phyloP scores from a whole-genome alignment of 53 echinoderm and acorn worm genomes.

The Zoroaster sp. region DNA sequence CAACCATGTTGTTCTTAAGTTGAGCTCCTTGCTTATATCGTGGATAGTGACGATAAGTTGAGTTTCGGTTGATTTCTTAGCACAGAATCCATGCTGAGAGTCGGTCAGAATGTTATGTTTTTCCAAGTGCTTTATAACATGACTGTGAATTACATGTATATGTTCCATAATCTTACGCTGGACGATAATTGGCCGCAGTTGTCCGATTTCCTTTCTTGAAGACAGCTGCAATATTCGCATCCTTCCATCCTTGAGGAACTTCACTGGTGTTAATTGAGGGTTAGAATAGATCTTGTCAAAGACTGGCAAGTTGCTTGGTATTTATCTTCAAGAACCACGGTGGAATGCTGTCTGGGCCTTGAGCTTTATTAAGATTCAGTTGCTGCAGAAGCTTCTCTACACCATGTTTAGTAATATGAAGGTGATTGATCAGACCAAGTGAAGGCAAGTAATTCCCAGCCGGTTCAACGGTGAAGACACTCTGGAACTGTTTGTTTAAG shows the following conservation, averaged over 20 bases:
- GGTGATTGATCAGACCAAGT: neutral
- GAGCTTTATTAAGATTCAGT: neutral
- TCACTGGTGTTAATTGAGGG: neutral
- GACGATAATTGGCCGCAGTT: conserved; percentile 54
- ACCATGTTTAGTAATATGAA: neutral
- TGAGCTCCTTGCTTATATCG: conserved; percentile 24
- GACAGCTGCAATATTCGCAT: conserved; percentile 41
- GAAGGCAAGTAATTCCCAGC: neutral
- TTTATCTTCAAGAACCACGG: neutral
- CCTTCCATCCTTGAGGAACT: conserved; percentile 29
- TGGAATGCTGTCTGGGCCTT: conserved; percentile 3
- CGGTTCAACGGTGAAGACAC: conserved; percentile 11
- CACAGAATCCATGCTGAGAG: conserved; percentile 56
- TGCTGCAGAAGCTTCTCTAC: neutral
- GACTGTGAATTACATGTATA: conserved; percentile 58
- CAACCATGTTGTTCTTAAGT: conserved; percentile 30
- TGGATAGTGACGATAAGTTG: conserved; percentile 44
- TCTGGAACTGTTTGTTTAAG: conserved; percentile 1
- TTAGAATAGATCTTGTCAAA: neutral
- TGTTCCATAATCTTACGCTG: conserved; percentile 64
- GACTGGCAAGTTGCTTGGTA: neutral
- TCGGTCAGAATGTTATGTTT: conserved; percentile 14
- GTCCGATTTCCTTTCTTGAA: conserved; percentile 50
- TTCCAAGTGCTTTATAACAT: conserved; percentile 34
- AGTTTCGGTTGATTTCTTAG: conserved; percentile 48